Evolutionary conservation across 2,797 vertebrate genomes (phyloP), one percentile per base, ranked within the genome.

Genomic region (Cryptoprocta ferox): DNA sequence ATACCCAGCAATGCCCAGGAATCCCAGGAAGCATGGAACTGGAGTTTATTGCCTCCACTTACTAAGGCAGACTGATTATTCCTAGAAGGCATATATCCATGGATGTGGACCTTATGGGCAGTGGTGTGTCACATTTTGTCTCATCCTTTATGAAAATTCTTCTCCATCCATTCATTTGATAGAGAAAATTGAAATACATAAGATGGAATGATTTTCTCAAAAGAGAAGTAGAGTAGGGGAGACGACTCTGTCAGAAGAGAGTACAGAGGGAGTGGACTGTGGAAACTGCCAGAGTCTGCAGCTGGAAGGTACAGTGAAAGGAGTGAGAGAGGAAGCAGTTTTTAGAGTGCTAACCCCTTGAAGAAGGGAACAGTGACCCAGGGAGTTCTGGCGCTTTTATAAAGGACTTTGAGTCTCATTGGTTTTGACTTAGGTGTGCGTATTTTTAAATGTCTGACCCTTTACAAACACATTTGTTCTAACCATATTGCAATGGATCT

Each of bases 401-500:
- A 79, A 93, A 59, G 61, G 26, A 84, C 63, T 63, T 89, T 14
- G 75, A 95, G 83, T 93, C 37, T 84, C 42, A 63, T 94, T 90
- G 92, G 89, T 90, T 97, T 95, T 95, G 87, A 96, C 56, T 91
- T 65, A 96, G 87, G 66, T 97, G 50, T 96, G n/a, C 26, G 6
- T 93, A 94, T 95, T 97, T 97, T 95, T 92, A 92, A 88, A 95
- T 85, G 85, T 91, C 81, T 94, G 87, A 50, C 84, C 84, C 71
- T 82, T 98, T 95, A 65, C 35, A 85, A 96, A 96, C 94, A 95
- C 90, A 92, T 94, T 98, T 97, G 39, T 96, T 94, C 87, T 96
- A 84, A 96, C 90, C 90, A 95, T 97, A 97, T 92, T 98, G 96
- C 96, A 95, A 59, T 78, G 83, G 90, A 90, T 95, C 94, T 92